These are phyloP conservation scores for Byasa hedistus DNA, from an alignment of 2,888 invertebrate genomes.

Conservation along the genomic window DNA sequence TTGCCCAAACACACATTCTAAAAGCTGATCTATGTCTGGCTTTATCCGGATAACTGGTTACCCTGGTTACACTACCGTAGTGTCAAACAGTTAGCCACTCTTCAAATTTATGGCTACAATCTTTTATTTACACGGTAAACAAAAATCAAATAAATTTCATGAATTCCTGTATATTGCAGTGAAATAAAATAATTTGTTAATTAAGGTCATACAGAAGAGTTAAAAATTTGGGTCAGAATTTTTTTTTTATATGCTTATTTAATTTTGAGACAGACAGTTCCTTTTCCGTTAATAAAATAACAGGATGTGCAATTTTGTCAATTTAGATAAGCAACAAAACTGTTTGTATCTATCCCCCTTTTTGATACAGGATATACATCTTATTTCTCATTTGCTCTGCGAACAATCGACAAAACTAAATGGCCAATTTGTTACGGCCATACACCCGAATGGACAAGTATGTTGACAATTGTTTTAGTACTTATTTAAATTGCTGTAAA, in stretches of 20 bases:
- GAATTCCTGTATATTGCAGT: no score
- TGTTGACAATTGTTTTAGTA: conserved; percentile 21
- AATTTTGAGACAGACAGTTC: conserved; percentile 23
- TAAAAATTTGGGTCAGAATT: neutral
- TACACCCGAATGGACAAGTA: conserved; percentile 33
- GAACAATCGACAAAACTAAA: conserved; percentile 40
- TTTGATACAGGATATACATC: conserved; percentile 61
- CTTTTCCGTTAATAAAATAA: conserved; percentile 44
- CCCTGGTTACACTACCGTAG: no score
- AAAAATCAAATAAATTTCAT: no score
- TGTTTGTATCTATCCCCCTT: conserved; percentile 47
- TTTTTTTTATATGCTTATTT: neutral
- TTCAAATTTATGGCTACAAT: no score
- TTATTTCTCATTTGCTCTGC: conserved; percentile 47
- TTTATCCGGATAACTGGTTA: no score
- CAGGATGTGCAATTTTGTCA: conserved; percentile 69
- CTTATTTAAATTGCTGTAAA: conserved; percentile 25
- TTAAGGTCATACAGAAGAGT: neutral
- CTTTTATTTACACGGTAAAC: no score
- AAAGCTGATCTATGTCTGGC: no score
- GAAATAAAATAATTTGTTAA: no score
- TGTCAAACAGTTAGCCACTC: no score
- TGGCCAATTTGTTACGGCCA: conserved; percentile 36
- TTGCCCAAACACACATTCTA: no score
- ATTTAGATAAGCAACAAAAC: conserved; percentile 49